A percentile compares a stretch with the other conserved stretches of the same genome.
Evolutionary conservation across 1,140 invertebrate species (phyloP).

Genomic region (Hirudo medicinalis): DNA sequence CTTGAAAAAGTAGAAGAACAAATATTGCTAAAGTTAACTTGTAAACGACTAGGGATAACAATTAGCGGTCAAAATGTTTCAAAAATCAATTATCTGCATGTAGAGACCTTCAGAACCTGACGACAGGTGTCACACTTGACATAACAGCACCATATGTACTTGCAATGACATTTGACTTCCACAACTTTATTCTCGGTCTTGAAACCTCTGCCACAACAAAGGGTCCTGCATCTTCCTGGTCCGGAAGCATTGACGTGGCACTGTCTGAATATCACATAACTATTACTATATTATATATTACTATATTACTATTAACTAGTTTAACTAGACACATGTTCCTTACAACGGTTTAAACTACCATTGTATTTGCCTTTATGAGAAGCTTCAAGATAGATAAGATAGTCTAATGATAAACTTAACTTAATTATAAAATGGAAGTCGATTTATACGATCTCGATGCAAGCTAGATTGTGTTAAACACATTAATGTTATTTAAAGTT

Average conservation of each 20-base stretch:
- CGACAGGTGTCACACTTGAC: constrained; percentile 53
- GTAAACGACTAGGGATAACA: not conserved
- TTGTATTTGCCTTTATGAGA: too few relatives aligned
- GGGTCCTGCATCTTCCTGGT: constrained; percentile 59
- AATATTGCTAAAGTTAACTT: not conserved
- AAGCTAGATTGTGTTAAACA: too few relatives aligned
- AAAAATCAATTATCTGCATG: constrained; percentile 13
- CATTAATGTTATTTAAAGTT: too few relatives aligned
- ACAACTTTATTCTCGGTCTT: constrained; percentile 64
- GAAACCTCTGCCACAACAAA: constrained; percentile 82
- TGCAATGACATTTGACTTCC: constrained; percentile 67
- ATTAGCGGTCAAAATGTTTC: not conserved
- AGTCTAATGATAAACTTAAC: too few relatives aligned
- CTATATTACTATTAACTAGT: too few relatives aligned
- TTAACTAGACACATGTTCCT: too few relatives aligned
- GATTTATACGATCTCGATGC: too few relatives aligned
- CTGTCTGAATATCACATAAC: not conserved
- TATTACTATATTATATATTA: too few relatives aligned
- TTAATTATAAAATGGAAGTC: too few relatives aligned
- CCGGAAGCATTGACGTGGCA: not conserved
- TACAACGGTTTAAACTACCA: too few relatives aligned
- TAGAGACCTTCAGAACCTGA: constrained; percentile 12
- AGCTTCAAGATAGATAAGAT: too few relatives aligned
- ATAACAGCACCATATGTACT: constrained; percentile 80
- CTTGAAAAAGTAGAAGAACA: not conserved